These are phyloP conservation scores for Megalops atlanticus DNA, from an alignment of 2,113 vertebrate genomes.

Conservation along the genomic window DNA sequence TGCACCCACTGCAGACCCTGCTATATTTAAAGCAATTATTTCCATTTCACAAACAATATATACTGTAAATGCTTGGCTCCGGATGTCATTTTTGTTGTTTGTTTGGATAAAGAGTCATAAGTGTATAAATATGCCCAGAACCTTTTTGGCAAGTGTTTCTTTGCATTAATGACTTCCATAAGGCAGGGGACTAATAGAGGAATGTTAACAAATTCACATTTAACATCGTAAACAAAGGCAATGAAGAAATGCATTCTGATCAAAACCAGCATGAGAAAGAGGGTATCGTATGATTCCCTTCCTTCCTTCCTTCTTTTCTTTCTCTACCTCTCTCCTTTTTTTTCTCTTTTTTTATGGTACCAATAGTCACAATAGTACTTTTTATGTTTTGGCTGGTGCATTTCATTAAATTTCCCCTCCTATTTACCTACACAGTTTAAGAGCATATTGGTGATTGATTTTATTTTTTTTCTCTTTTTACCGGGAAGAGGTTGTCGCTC, in stretches of 20 bases:
- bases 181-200: slow-evolving; percentile 47
- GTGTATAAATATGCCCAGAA: slow-evolving; percentile 66
- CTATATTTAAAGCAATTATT: slow-evolving; percentile 40
- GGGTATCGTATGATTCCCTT: background rate
- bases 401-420: slow-evolving; percentile 17
- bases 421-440: slow-evolving; percentile 32
- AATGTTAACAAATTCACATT: slow-evolving; percentile 61
- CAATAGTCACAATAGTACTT: slow-evolving; percentile 29
- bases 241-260: slow-evolving; percentile 37
- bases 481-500: background rate
- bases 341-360: slow-evolving; percentile 21
- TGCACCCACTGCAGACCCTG: slow-evolving; percentile 1
- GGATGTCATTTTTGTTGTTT: slow-evolving; percentile 31
- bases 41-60: slow-evolving; percentile 57
- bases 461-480: no score
- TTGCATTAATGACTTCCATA: slow-evolving; percentile 63
- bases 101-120: slow-evolving; percentile 58
- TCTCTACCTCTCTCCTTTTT: slow-evolving; percentile 3
- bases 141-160: slow-evolving; percentile 53
- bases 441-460: slow-evolving; percentile 21
- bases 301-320: slow-evolving; percentile 10
- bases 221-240: slow-evolving; percentile 52
- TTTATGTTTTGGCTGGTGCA: background rate
- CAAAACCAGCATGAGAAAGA: slow-evolving; percentile 41
- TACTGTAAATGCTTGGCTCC: slow-evolving; percentile 56